Evolutionary conservation across 2,113 vertebrate species (phyloP).

Genomic region (Misgurnus mizolepis): DNA sequence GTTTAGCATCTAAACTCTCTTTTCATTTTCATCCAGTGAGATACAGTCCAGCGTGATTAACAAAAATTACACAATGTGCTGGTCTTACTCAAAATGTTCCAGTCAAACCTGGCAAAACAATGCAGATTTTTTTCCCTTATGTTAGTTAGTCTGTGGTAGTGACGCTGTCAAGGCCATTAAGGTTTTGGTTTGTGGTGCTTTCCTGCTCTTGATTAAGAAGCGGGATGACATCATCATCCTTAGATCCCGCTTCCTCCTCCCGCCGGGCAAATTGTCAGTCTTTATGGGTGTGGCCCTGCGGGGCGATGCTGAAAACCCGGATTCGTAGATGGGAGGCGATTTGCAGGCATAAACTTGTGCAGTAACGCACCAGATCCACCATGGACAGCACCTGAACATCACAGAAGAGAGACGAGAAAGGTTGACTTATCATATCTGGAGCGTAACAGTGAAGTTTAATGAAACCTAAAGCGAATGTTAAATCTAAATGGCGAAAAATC

Average conservation of each 20-base stretch:
- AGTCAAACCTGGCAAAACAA: slow-evolving; percentile 17
- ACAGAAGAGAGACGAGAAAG: background rate
- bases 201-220: slow-evolving; percentile 70
- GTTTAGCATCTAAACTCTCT: background rate
- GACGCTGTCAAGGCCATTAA: slow-evolving; percentile 71
- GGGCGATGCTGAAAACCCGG: slow-evolving; percentile 90
- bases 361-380: slow-evolving; percentile 89
- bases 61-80: slow-evolving; percentile 7
- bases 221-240: slow-evolving; percentile 65
- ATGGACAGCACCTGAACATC: slow-evolving; percentile 84
- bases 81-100: background rate
- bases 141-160: slow-evolving; percentile 65
- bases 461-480: too few species aligned
- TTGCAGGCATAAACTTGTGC: slow-evolving; percentile 88
- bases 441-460: too few species aligned
- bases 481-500: slow-evolving; percentile 11
- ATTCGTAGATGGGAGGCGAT: slow-evolving; percentile 92
- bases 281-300: slow-evolving; percentile 81
- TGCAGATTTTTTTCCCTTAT: slow-evolving; percentile 19
- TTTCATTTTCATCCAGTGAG: slow-evolving; percentile 35
- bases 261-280: slow-evolving; percentile 88
- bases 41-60: slow-evolving; percentile 17
- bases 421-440: background rate
- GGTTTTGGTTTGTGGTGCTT: slow-evolving; percentile 60
- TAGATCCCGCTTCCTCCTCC: slow-evolving; percentile 78